Evolutionary conservation across 1,140 invertebrate genomes (phyloP), one percentile per base, ranked within the genome.

Genomic region (Bacillus rossius): DNA sequence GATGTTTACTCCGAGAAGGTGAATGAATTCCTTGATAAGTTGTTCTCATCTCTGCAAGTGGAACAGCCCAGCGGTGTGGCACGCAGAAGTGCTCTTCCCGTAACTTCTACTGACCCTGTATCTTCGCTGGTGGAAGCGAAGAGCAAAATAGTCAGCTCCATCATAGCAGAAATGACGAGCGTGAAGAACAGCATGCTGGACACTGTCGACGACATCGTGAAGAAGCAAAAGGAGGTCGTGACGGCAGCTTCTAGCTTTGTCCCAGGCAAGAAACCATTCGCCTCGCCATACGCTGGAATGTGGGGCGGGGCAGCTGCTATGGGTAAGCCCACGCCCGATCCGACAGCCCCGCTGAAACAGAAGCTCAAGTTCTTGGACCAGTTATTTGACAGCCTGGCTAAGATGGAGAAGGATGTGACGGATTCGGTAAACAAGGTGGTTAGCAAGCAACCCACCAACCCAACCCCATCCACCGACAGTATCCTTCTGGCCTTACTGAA

Each of bases 321-420:
- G 65, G 64, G 61, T 8, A 70, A 64, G 25, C 67, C 71, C 20
- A 49, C 69, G 8, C 19, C 56, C 0, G 72, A 73, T 52, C 61
- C 67, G 4, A 60, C 64, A 7, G 45, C 72, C 37, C 70, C 73
- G 0, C 75, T 71, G 37, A 65, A 74, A 40, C 71, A 75, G 49
- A 69, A 69, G 61, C 72, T 76, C 64, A n/a, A 54, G 7, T 57
- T 69, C 10, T 67, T 75, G 3, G 67, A 69, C 42, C 70, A 75
- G 57, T 71, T 75, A 2, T 76, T 76, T 38, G 74, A 76, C 45
- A 74, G 71, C 66, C 55, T 76, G 3, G 72, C 72, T 1, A 60
- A 63, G 3, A 57, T 76, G 13, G 69, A 75, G 25, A 73, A 65
- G 14, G 74, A 75, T 48, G 69, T 75, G 16, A 73, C 71, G 1